Base-by-base conservation (phyloP, 1,140 invertebrate species). In the Lerema accius region DNA sequence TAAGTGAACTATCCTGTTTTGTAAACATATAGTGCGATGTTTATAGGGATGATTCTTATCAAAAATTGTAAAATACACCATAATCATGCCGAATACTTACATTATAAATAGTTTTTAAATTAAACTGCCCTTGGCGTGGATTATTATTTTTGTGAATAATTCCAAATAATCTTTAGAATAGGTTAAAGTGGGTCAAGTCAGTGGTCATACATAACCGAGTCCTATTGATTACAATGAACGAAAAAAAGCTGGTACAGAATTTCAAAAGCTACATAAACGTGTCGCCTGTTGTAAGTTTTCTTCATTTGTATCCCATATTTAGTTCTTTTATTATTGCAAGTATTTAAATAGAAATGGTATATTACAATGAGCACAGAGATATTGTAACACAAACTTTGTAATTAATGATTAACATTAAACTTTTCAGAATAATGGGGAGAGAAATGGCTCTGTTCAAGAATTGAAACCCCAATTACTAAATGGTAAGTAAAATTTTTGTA, bases 231-330 rank as follows among this genome's bases (percentile, higher is more conserved):
- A 88, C 70, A 85, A 90, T 90, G 86, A 90, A 84, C 80, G 87
- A 90, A 67, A 88, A 88, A 78, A 89, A 85, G 71, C 65, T 83
- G 61, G 78, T 80, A 49, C 73, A 83, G 65, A 90, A 88, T 76
- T 90, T 90, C 71, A 89, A 77, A 76, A 89, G 87, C 69, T 90
- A 90, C 75, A 86, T 90, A 73, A 86, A 85, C 63, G 82, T 84
- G 51, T 78, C 83, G 48, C 73, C 85, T 46, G 65, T 75, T 79
- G 87, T 89, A 80, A 81, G 49, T 70, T 64, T 19, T 17, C 40
- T 37, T 53, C 56, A 69, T 71, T 43, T 67, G n/a, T 32, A 14
- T 32, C 15, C 13, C 10, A 37, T 32, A 37, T 40, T 39, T 9
- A 15, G 9, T 39, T 19, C 6, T 14, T n/a, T 23, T 13, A 40